Evolutionary conservation across 2,888 invertebrate species (phyloP).

Genomic region (Trissoscelio sp.): DNA sequence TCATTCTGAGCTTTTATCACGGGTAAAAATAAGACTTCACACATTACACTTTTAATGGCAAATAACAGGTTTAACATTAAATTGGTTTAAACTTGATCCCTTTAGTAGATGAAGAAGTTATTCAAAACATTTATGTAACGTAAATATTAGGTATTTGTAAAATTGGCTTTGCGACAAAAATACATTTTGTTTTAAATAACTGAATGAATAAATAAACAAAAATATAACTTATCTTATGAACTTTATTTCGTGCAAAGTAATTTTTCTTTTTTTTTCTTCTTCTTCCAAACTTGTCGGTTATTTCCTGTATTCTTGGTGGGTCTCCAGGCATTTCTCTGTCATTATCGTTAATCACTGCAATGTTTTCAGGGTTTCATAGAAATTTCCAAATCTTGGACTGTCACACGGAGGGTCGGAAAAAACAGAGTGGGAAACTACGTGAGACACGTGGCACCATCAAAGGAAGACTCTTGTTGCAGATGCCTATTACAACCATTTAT

Average conservation of each 20-base stretch:
- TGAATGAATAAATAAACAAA: too few relatives aligned
- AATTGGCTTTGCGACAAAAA: too few relatives aligned
- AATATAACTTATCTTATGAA: too few relatives aligned
- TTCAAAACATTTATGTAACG: not conserved
- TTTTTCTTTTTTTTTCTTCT: too few relatives aligned
- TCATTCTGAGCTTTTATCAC: too few relatives aligned
- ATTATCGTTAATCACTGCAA: constrained; percentile 28
- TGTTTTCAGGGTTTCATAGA: constrained; percentile 18
- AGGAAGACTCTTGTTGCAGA: constrained; percentile 53
- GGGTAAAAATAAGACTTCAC: not conserved
- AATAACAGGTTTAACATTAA: constrained; percentile 6
- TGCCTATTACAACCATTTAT: constrained; percentile 50
- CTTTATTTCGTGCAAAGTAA: too few relatives aligned
- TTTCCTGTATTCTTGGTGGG: constrained; percentile 14
- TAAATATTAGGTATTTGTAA: not conserved
- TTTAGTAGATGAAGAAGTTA: not conserved
- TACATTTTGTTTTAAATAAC: not conserved
- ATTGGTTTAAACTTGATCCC: not conserved
- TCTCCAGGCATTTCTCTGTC: not conserved
- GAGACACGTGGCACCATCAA: constrained; percentile 38
- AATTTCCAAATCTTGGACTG: constrained; percentile 31
- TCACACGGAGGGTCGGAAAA: constrained; percentile 2
- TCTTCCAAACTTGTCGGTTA: too few relatives aligned
- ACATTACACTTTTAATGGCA: not conserved
- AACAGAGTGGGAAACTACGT: constrained; percentile 1